phyloP scores from a whole-genome alignment of 1,140 invertebrate genomes.

The Dreissena rostriformis region DNA sequence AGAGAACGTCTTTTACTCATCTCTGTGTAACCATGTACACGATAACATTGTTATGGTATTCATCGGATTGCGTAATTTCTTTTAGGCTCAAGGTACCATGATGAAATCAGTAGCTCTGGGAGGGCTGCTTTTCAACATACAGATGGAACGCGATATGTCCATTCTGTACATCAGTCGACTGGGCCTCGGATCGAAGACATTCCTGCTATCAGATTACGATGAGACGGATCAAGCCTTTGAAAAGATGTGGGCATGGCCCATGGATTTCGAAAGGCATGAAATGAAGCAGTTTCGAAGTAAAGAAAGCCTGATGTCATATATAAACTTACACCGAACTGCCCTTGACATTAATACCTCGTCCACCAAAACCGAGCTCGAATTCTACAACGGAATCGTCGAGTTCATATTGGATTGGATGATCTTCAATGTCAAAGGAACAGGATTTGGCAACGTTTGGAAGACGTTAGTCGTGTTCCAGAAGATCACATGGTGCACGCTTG shows the following conservation, averaged over 20 bases:
- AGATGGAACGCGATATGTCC: conserved; percentile 43
- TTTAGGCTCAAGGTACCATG: conserved; percentile 34
- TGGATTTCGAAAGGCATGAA: conserved; percentile 10
- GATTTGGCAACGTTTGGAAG: conserved; percentile 48
- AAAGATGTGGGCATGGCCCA: conserved; percentile 41
- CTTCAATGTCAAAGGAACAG: conserved; percentile 13
- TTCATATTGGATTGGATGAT: conserved; percentile 51
- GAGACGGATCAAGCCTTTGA: conserved; percentile 36
- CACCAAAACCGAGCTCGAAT: conserved; percentile 19
- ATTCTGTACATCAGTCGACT: conserved; percentile 48
- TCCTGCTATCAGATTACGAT: conserved; percentile 32
- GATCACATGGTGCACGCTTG: conserved; percentile 42
- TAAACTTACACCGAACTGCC: conserved; percentile 18
- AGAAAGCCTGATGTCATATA: conserved; percentile 19
- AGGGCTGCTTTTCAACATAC: conserved; percentile 31
- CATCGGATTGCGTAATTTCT: neutral
- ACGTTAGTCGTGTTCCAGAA: conserved; percentile 44
- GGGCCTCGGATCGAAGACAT: conserved; percentile 33
- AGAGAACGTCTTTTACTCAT: too few species aligned
- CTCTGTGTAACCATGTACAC: too few species aligned
- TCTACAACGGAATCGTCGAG: conserved; percentile 46
- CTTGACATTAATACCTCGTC: conserved; percentile 20
- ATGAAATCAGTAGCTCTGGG: conserved; percentile 18
- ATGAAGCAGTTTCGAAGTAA: conserved; percentile 28
- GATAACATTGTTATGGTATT: neutral